phyloP scores from a whole-genome alignment of 1,140 invertebrate species.

The Lineus longissimus region DNA sequence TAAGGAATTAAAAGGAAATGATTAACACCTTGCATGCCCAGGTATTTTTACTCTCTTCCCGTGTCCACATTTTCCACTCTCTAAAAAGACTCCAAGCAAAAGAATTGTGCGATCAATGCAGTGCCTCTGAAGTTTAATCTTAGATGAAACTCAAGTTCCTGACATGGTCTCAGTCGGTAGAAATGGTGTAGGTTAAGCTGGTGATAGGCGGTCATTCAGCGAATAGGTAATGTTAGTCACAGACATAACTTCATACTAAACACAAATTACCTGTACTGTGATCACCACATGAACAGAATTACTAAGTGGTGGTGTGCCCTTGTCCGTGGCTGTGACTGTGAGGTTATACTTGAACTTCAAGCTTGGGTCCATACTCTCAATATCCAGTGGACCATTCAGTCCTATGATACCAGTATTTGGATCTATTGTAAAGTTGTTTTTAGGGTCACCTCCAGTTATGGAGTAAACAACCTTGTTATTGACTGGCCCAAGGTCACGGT shows the following conservation, averaged over 20 bases:
- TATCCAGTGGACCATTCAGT: conserved; percentile 70
- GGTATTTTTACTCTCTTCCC: too few relatives aligned
- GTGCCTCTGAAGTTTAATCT: too few relatives aligned
- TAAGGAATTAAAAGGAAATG: background rate
- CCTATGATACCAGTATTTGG: conserved; percentile 67
- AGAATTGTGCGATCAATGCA: too few relatives aligned
- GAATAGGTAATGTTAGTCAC: too few relatives aligned
- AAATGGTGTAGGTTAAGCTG: too few relatives aligned
- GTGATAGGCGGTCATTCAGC: too few relatives aligned
- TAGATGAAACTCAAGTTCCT: too few relatives aligned
- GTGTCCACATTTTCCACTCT: too few relatives aligned
- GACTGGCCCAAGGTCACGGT: conserved; percentile 59
- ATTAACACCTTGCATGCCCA: too few relatives aligned
- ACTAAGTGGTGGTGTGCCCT: conserved; percentile 67
- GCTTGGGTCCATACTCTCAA: conserved; percentile 62
- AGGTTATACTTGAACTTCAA: conserved; percentile 65
- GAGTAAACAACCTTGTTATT: conserved; percentile 81
- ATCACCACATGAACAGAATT: background rate
- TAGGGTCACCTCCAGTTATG: conserved; percentile 68
- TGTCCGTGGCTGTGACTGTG: conserved; percentile 75
- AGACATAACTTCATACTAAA: too few relatives aligned
- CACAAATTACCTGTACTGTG: background rate
- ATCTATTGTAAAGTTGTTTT: conserved; percentile 78
- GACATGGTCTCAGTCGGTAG: too few relatives aligned
- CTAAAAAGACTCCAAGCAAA: too few relatives aligned